Percentiles rank a stretch among this genome's conserved stretches.
These are phyloP conservation scores for Agrenia bidenticulata DNA, from an alignment of 2,888 invertebrate genomes.

Conservation along the genomic window DNA sequence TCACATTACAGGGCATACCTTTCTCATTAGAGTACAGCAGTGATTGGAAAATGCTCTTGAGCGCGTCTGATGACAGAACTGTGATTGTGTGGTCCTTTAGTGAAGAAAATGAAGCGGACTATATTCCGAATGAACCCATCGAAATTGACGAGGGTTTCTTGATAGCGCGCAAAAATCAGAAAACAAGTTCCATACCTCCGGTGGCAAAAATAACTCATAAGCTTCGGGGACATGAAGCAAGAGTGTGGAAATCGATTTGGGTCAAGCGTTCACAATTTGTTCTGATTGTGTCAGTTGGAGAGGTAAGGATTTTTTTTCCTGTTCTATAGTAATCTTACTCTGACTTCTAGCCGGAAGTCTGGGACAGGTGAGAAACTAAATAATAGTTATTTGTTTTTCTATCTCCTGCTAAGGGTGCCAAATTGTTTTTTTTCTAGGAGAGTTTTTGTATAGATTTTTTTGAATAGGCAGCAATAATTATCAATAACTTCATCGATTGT, in stretches of 20 bases:
- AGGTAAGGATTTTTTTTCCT: slow-evolving; percentile 20
- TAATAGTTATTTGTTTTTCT: no score
- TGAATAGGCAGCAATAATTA: not conserved
- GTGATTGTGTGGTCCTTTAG: slow-evolving; percentile 32
- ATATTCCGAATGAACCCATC: not conserved
- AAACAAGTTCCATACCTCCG: not conserved
- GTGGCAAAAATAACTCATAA: slow-evolving; percentile 8
- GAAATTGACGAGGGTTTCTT: not conserved
- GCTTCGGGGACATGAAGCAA: slow-evolving; percentile 35
- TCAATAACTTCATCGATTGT: not conserved
- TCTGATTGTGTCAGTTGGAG: slow-evolving; percentile 32
- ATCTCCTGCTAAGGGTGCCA: not conserved
- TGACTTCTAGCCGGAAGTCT: no score
- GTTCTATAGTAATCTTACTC: no score
- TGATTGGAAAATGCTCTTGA: slow-evolving; percentile 20
- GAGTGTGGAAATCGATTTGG: slow-evolving; percentile 31
- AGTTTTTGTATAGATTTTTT: not conserved
- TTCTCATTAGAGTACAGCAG: slow-evolving; percentile 29
- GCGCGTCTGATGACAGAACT: slow-evolving; percentile 35
- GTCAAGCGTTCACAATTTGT: slow-evolving; percentile 9
- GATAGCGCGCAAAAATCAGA: not conserved
- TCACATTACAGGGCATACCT: slow-evolving; percentile 23
- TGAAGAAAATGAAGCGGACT: slow-evolving; percentile 8
- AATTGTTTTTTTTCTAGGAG: not conserved
- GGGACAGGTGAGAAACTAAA: not conserved